Evolutionary conservation across 1,140 invertebrate genomes (phyloP).

Genomic region (Eumaeus atala): DNA sequence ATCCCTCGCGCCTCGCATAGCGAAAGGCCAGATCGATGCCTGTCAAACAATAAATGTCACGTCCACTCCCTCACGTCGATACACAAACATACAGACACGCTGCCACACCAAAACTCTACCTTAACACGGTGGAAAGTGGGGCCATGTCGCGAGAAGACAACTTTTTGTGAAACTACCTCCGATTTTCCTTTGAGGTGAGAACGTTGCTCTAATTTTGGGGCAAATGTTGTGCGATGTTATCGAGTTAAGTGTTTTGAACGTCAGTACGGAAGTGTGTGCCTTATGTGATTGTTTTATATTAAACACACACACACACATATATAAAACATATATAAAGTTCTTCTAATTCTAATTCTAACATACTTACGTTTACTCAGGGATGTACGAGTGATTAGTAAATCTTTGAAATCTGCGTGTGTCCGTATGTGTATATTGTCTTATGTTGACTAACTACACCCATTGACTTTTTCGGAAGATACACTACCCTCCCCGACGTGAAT

Average conservation of each 20-base stretch:
- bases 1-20: conserved; percentile 46
- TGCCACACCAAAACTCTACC: conserved; percentile 14
- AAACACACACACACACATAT: too few species aligned
- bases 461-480: too few species aligned
- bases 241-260: conserved; percentile 30
- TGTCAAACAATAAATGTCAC: conserved; percentile 73
- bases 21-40: conserved; percentile 68
- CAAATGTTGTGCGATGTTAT: conserved; percentile 47
- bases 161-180: conserved; percentile 27
- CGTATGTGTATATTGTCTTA: too few species aligned
- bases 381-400: too few species aligned
- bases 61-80: conserved; percentile 58
- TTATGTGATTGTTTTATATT: too few species aligned
- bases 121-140: background rate
- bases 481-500: too few species aligned
- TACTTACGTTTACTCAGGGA: too few species aligned
- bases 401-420: too few species aligned
- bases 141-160: conserved; percentile 14
- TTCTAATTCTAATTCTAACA: too few species aligned
- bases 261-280: too few species aligned
- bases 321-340: too few species aligned
- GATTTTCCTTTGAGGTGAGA: conserved; percentile 64
- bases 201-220: conserved; percentile 54
- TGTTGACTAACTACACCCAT: too few species aligned
- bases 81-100: conserved; percentile 22